Evolutionary conservation across 1,140 invertebrate species (phyloP).

Genomic region (Drosophila lacteicornis): DNA sequence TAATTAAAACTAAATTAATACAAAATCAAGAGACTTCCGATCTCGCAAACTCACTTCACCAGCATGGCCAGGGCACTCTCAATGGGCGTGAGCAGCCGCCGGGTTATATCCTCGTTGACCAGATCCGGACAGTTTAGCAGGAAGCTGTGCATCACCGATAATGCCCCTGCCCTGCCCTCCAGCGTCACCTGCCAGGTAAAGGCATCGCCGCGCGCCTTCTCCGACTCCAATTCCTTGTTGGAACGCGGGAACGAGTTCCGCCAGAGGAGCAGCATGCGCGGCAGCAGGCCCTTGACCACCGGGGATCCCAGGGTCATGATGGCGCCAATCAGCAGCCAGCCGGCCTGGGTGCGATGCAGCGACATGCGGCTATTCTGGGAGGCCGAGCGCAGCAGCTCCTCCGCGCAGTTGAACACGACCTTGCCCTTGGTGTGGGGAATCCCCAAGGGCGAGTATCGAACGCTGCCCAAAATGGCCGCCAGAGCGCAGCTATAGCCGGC

Average conservation of each 20-base stretch:
- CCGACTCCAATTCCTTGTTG: conserved; percentile 97
- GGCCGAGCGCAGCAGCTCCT: conserved; percentile 98
- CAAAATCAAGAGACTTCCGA: not conserved
- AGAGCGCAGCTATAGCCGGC: conserved; percentile 97
- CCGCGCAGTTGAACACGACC: conserved; percentile 98
- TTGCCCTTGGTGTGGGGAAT: conserved; percentile 98
- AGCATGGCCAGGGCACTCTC: conserved; percentile 97
- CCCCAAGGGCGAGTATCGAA: conserved; percentile 95
- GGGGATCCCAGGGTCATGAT: conserved; percentile 98
- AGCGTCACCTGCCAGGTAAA: conserved; percentile 99
- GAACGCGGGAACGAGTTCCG: conserved; percentile 98
- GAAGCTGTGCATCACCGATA: conserved; percentile 98
- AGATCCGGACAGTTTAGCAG: conserved; percentile 95
- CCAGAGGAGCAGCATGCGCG: conserved; percentile 97
- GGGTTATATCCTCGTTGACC: conserved; percentile 95
- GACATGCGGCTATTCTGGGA: conserved; percentile 98
- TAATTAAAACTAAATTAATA: not conserved
- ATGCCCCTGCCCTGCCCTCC: conserved; percentile 97
- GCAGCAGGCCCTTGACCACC: conserved; percentile 94
- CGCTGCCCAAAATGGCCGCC: conserved; percentile 96
- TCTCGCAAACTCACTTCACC: conserved; percentile 90
- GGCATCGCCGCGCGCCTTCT: conserved; percentile 98
- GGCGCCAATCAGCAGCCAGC: conserved; percentile 98
- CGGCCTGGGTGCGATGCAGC: conserved; percentile 97
- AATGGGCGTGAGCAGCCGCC: conserved; percentile 94